Base-by-base conservation (phyloP, 2,888 invertebrate genomes). In the Philonicus albiceps region DNA sequence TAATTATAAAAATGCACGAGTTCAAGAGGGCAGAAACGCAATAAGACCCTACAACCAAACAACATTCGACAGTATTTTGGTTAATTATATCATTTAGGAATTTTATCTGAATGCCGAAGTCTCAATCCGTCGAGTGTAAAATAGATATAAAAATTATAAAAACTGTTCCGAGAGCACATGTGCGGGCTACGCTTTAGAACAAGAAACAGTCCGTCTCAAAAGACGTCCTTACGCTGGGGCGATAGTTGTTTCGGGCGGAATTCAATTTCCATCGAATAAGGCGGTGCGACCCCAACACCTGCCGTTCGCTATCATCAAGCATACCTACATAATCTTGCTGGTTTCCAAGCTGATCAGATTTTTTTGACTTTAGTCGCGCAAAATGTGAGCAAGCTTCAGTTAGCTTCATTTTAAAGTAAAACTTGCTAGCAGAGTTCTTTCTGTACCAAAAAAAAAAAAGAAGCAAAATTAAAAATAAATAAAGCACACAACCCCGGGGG, bases 201-300 rank as follows among this genome's bases (percentile, higher is more conserved):
- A 93, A 96, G 97, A 94, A 98, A 98, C 94, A 97, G 97, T 95
- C 98, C 98, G 95, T 97, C 97, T 94, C 97, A 97, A 94, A 97
- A 97, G 95, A 98, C 98, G 93, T 97, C 97, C 93, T 96, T 98
- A 92, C 96, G 98, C 94, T 98, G 98, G 98, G 97, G 97, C 93
- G 98, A 98, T 94, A 97, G 97, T 94, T 98, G 97, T 93, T 92
- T 55, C 76, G 31, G 74, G 74, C 64, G 64, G 27, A 64, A 64
- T 8, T 6, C 64, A 64, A 7, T 64, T 64, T 27, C 3, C 11
- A 27, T 11, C 64, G 64, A 22, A 27, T 64, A 64, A 64, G 27
- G 22, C 64, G 64, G 5, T 19, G 43, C n/a, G 43, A 4, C 16
- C 16, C 64, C 64, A 64, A 27, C 64, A 27, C 64, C 64, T 27